Base-by-base conservation (phyloP, 2,888 invertebrate genomes). In the Marasmarcha lunaedactyla region DNA sequence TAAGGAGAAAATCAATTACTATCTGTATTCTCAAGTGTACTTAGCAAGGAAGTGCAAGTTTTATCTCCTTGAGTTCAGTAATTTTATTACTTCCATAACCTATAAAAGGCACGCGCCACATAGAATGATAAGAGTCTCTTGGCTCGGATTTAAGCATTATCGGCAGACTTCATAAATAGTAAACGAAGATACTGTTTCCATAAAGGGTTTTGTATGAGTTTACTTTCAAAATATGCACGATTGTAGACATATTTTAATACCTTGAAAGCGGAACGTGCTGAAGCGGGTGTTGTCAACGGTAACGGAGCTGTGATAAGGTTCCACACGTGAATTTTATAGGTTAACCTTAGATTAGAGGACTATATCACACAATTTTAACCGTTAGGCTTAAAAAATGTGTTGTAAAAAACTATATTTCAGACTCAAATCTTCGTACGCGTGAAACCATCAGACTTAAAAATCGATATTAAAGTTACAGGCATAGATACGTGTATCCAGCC, bases 161-260 rank as follows among this genome's bases (percentile, higher is more conserved):
- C 49, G 45, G 41, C 45, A 42, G 42, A 48, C 45, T 49, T 48
- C 49, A 51, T 51, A 70, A 70, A 71, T 63, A 70, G 61, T 62
- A 62, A 54, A 61, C 57, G 57, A 63, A 63, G 52, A 57, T 59
- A 52, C 59, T 52, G 2, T 30, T 30, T 30, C 20, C 11, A 30
- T 30, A 11, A 15, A 15, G 12, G 26, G 11, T 20, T 15, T 30
- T 14, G 14, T 14, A 12, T 38, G 36, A 26, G 34, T 26, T 37
- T 35, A 35, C 34, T 39, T 42, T 33, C 9, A 14, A 13, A 33
- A 1, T 15, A 33, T 12, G 15, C 30, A 12, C 12, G 30, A 11
- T 33, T 38, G 34, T 14, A 34, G 12, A 13, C 34, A 13, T n/a
- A 20, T 36, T 25, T 10, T 33, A 38, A 35, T 37, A 12, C 25